phyloP scores from a whole-genome alignment of 2,797 vertebrate genomes.

The Centropyge bicolor region DNA sequence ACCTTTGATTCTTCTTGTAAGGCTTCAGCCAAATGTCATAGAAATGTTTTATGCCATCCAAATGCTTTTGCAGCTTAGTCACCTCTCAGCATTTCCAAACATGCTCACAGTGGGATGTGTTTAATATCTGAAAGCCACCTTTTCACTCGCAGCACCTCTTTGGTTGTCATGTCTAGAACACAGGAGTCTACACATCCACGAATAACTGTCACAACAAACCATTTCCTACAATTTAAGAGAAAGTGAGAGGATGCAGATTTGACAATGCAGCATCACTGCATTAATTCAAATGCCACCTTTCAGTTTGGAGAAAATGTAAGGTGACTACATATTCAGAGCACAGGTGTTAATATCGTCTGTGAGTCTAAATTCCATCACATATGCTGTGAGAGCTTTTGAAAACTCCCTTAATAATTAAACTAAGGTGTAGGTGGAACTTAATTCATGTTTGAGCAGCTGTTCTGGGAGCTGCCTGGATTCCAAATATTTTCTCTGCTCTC shows the following conservation, averaged over 20 bases:
- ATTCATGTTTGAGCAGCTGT: slow-evolving; percentile 59
- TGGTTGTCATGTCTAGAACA: background rate
- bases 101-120: background rate
- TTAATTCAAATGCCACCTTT: background rate
- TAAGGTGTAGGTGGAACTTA: slow-evolving; percentile 36
- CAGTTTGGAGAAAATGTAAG: background rate
- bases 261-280: background rate
- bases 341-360: slow-evolving; percentile 11
- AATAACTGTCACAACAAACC: slow-evolving; percentile 42
- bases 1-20: too few relatives aligned
- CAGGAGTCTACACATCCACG: background rate
- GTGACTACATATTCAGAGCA: background rate
- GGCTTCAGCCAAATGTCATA: too few relatives aligned
- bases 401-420: slow-evolving; percentile 43
- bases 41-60: too few relatives aligned
- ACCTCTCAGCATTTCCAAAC: slow-evolving; percentile 4
- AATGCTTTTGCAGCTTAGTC: background rate
- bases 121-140: background rate
- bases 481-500: slow-evolving; percentile 29
- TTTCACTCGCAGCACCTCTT: background rate
- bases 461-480: slow-evolving; percentile 36
- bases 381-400: background rate
- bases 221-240: background rate
- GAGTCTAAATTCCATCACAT: slow-evolving; percentile 7
- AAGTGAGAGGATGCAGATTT: background rate